Evolutionary conservation across 2,888 invertebrate genomes (phyloP).

Genomic region (Argyresthia albistria): DNA sequence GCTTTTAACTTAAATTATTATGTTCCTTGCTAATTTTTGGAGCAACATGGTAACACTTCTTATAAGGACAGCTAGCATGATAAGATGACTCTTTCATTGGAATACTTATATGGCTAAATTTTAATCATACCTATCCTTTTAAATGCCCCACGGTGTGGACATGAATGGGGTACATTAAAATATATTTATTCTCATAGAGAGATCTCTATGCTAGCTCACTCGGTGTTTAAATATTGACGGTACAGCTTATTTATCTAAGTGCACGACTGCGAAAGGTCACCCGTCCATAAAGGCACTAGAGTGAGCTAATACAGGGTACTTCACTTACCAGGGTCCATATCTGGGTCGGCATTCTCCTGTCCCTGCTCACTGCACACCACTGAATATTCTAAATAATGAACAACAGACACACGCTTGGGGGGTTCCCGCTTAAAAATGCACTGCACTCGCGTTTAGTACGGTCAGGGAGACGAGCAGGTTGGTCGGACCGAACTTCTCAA

Average conservation of each 20-base stretch:
- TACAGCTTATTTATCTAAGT: slow-evolving; percentile 1
- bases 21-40: slow-evolving; percentile 1
- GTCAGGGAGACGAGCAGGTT: slow-evolving; percentile 46
- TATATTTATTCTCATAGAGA: neutral
- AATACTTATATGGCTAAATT: too few relatives aligned
- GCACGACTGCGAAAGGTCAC: neutral
- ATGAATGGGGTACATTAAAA: too few relatives aligned
- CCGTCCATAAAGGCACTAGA: neutral
- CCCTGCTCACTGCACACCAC: slow-evolving; percentile 49
- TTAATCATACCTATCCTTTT: too few relatives aligned
- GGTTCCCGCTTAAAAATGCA: slow-evolving; percentile 69
- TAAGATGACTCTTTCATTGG: too few relatives aligned
- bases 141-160: too few relatives aligned
- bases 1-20: slow-evolving; percentile 12
- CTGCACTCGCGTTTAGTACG: slow-evolving; percentile 62
- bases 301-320: neutral
- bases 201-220: too few relatives aligned
- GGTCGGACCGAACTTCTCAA: slow-evolving; percentile 51
- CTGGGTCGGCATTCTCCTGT: neutral
- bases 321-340: slow-evolving; percentile 34
- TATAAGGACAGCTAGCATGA: too few relatives aligned
- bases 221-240: neutral
- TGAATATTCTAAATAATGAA: slow-evolving; percentile 70
- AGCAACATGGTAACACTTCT: neutral
- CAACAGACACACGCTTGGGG: slow-evolving; percentile 48